Evolutionary conservation across 1,140 invertebrate genomes (phyloP), one percentile per base, ranked within the genome.

Genomic region (Himalopsyche phryganea): DNA sequence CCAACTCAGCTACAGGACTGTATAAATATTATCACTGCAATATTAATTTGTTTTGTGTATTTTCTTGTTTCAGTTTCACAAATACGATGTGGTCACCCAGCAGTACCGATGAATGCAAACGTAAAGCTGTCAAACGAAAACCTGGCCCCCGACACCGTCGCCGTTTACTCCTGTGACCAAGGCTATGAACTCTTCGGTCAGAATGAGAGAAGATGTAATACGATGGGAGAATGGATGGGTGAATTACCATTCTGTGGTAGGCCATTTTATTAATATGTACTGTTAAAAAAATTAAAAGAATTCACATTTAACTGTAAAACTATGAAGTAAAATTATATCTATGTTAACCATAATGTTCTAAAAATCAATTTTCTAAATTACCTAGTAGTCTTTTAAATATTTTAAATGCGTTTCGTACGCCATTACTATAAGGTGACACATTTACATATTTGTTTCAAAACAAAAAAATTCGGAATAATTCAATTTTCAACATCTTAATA

Each of bases 231-330:
- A 66, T 94, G 91, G 91, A 83, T 85, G 9, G 84, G 85, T 11
- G 88, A 90, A 13, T 69, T 89, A 18, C 90, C 91, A 32, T 91
- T 91, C 73, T 94, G 91, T 70, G 91, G 90, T 88, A 76, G 38
- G 33, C 49, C 15, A 5, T 6, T 9, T 19, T 5, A 46, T 42
- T n/a, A n/a, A n/a, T 7, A 9, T 9, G 6, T 14, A 9, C 14
- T 6, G 14, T 42, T 42, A 14, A 6, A 6, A 9, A 9, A 9
- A 9, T 11, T 6, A 42, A 9, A 42, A 9, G 9, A 14, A 42
- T 14, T 9, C 14, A 42, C 14, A 42, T 9, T 6, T 14, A 14
- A 42, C 40, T 14, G 14, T 14, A 9, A 6, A 42, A 42, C 9
- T 6, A 42, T 42, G 15, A 9, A 6, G 15, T 9, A 9, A 9